Evolutionary conservation across 2,888 invertebrate species (phyloP).

Genomic region (Caenorhabditis becei): DNA sequence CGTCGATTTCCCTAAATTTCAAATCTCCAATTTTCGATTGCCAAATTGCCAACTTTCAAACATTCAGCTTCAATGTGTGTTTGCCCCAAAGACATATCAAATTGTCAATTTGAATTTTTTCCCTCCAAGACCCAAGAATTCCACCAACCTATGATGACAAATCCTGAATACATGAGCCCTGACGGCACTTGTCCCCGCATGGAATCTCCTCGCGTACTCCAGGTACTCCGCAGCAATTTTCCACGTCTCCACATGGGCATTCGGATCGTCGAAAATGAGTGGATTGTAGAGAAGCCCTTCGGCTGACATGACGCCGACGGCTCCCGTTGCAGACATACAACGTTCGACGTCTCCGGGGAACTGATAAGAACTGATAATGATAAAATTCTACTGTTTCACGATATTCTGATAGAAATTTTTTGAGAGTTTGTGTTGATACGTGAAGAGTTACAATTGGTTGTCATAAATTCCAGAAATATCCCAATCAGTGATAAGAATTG

Average conservation of each 20-base stretch:
- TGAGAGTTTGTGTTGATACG: too few species aligned
- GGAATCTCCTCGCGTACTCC: conserved; percentile 88
- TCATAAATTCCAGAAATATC: too few species aligned
- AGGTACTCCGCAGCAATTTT: conserved; percentile 92
- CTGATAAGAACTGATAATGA: conserved; percentile 85
- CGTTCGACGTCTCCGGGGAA: conserved; percentile 90
- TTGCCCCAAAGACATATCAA: too few species aligned
- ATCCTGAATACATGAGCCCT: conserved; percentile 97
- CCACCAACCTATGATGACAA: conserved; percentile 90
- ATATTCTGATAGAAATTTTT: background rate
- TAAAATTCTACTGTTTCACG: background rate
- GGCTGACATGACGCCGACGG: conserved; percentile 86
- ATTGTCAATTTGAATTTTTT: too few species aligned
- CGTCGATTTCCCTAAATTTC: too few species aligned
- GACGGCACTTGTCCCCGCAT: conserved; percentile 92
- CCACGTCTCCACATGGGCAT: conserved; percentile 62
- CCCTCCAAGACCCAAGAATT: too few species aligned
- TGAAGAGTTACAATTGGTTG: too few species aligned
- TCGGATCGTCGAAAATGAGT: conserved; percentile 86
- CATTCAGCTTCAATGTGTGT: too few species aligned
- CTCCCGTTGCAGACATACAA: conserved; percentile 91
- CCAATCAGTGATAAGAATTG: too few species aligned
- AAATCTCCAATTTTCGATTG: too few species aligned
- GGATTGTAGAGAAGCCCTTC: conserved; percentile 99
- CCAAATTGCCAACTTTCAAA: too few species aligned